Percentiles rank a stretch among this genome's conserved stretches.
These are phyloP conservation scores for Microcebus ravelobensis DNA, from an alignment of 2,113 vertebrate genomes.

Conservation along the genomic window DNA sequence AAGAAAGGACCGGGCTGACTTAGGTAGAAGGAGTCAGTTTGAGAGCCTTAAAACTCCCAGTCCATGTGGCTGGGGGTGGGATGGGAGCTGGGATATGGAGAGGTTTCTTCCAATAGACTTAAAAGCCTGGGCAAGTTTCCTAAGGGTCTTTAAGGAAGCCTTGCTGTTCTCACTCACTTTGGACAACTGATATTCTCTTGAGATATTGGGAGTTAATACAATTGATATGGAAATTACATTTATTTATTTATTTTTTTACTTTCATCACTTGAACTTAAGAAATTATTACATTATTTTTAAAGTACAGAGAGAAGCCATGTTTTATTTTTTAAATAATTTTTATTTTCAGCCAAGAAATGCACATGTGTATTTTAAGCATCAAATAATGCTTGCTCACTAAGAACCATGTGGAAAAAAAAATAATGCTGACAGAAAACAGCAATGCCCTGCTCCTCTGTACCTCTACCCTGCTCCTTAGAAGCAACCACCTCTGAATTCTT, in stretches of 20 bases:
- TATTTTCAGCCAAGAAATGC: background rate
- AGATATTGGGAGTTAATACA: background rate
- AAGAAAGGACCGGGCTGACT: background rate
- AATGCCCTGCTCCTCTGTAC: rapidly evolving
- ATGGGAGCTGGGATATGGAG: rapidly evolving
- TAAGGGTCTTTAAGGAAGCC: background rate
- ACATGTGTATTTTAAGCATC: background rate
- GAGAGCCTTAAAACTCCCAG: background rate
- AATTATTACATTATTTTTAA: background rate
- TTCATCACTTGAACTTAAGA: no score
- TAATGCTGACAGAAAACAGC: background rate
- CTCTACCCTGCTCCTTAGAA: background rate
- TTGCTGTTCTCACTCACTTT: background rate
- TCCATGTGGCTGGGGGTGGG: rapidly evolving
- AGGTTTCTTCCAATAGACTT: background rate
- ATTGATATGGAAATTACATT: background rate
- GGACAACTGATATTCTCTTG: background rate
- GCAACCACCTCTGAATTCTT: background rate
- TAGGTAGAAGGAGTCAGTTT: background rate
- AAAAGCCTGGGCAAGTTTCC: background rate
- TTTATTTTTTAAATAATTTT: constrained; percentile 1
- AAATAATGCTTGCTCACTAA: background rate
- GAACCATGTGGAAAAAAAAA: background rate
- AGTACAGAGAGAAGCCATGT: background rate
- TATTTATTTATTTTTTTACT: no score